phyloP scores from a whole-genome alignment of 1,140 invertebrate species.

The Eciton burchellii region DNA sequence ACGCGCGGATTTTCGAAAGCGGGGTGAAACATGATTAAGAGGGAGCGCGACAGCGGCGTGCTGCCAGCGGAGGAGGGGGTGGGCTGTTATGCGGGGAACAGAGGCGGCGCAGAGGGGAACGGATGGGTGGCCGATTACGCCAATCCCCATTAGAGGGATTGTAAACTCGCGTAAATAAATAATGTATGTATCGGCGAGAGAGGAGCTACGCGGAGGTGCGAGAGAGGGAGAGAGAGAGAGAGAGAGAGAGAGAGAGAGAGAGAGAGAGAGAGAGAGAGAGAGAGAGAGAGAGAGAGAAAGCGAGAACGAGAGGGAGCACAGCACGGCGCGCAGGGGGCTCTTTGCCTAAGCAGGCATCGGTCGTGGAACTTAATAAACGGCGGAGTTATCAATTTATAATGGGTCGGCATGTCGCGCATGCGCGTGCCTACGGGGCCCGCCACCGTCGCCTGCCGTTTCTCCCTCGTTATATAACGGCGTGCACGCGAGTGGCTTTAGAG shows the following conservation, averaged over 20 bases:
- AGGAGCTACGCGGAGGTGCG: slow-evolving; percentile 29
- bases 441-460: slow-evolving; percentile 60
- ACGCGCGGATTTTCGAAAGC: slow-evolving; percentile 71
- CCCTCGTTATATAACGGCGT: slow-evolving; percentile 71
- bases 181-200: slow-evolving; percentile 80
- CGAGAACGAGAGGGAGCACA: slow-evolving; percentile 8
- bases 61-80: slow-evolving; percentile 36
- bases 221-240: not conserved
- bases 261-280: slow-evolving; percentile 12
- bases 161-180: slow-evolving; percentile 85
- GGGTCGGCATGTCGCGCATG: slow-evolving; percentile 78
- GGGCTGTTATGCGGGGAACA: slow-evolving; percentile 26
- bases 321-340: slow-evolving; percentile 72
- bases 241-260: not conserved
- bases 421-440: slow-evolving; percentile 71
- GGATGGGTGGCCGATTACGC: slow-evolving; percentile 80
- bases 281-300: slow-evolving; percentile 20
- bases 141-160: slow-evolving; percentile 84
- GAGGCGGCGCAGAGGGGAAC: slow-evolving; percentile 60
- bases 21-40: slow-evolving; percentile 73
- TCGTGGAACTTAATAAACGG: slow-evolving; percentile 85
- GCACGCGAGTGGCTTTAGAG: slow-evolving; percentile 76
- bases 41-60: slow-evolving; percentile 56
- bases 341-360: slow-evolving; percentile 84
- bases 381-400: slow-evolving; percentile 84